Conservation (phyloP, 2,888 invertebrate species). For the Drosophila kambysellisi region DNA sequence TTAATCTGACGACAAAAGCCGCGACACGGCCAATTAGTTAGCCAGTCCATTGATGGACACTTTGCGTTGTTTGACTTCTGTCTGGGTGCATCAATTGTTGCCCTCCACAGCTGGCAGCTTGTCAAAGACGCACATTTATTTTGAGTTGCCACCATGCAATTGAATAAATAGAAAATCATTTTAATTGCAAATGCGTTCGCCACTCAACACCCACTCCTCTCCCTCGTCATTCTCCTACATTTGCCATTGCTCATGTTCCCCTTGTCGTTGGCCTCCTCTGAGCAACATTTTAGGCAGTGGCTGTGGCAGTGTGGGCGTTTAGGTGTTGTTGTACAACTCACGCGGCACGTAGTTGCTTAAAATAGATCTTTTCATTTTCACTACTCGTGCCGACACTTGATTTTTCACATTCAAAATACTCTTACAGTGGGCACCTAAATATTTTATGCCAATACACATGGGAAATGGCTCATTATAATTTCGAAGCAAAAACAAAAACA, state of each 20-base stretch:
- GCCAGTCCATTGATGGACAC: slow-evolving; percentile 25
- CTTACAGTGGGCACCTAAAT: slow-evolving; percentile 8
- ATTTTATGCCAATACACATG: background rate
- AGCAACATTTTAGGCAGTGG: slow-evolving; percentile 15
- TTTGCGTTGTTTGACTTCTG: slow-evolving; percentile 24
- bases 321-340: slow-evolving; percentile 43
- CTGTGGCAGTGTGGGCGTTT: slow-evolving; percentile 43
- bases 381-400: slow-evolving; percentile 48
- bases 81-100: slow-evolving; percentile 20
- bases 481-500: background rate
- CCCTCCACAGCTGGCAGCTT: slow-evolving; percentile 55
- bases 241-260: slow-evolving; percentile 2
- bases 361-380: slow-evolving; percentile 53
- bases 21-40: slow-evolving; percentile 25
- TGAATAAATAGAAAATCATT: slow-evolving; percentile 48
- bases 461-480: background rate
- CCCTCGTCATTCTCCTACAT: background rate
- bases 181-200: slow-evolving; percentile 45
- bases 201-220: too few species aligned
- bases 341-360: slow-evolving; percentile 50
- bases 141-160: slow-evolving; percentile 64
- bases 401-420: slow-evolving; percentile 34
- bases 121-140: slow-evolving; percentile 63
- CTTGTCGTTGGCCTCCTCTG: slow-evolving; percentile 1
- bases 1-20: slow-evolving; percentile 16